A percentile compares a stretch with the other conserved stretches of the same genome.
phyloP scores from a whole-genome alignment of 1,140 invertebrate genomes.

The Dufourea novaeangliae region DNA sequence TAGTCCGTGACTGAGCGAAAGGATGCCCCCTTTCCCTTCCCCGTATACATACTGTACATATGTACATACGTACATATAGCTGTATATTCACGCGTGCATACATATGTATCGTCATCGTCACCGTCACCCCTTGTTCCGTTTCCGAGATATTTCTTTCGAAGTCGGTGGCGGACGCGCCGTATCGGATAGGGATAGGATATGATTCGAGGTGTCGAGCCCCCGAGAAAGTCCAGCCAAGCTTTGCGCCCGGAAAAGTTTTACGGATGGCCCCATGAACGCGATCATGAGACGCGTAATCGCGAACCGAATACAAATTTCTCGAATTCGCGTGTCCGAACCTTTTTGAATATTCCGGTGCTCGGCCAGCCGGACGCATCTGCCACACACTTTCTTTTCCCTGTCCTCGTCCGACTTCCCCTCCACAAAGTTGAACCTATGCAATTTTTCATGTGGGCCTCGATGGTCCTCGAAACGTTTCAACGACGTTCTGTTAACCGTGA shows the following conservation, averaged over 20 bases:
- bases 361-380: slow-evolving; percentile 22
- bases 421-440: background rate
- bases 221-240: background rate
- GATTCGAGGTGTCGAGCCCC: background rate
- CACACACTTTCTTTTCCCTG: background rate
- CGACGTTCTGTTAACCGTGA: slow-evolving; percentile 10
- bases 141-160: slow-evolving; percentile 26
- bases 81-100: background rate
- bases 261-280: slow-evolving; percentile 6
- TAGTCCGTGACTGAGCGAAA: background rate
- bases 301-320: slow-evolving; percentile 37
- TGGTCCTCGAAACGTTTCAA: slow-evolving; percentile 23
- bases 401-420: background rate
- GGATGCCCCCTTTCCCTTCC: background rate
- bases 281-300: slow-evolving; percentile 42
- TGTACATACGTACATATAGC: background rate
- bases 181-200: slow-evolving; percentile 23
- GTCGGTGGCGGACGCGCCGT: background rate
- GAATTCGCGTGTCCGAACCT: background rate
- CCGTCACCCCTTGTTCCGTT: slow-evolving; percentile 10
- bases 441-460: slow-evolving; percentile 40
- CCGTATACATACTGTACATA: too few relatives aligned
- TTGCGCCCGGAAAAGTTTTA: background rate
- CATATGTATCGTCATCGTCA: too few relatives aligned
- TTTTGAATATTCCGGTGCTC: slow-evolving; percentile 2